These are phyloP conservation scores for Tolypeutes matacus DNA, from an alignment of 2,797 vertebrate genomes.

Conservation along the genomic window DNA sequence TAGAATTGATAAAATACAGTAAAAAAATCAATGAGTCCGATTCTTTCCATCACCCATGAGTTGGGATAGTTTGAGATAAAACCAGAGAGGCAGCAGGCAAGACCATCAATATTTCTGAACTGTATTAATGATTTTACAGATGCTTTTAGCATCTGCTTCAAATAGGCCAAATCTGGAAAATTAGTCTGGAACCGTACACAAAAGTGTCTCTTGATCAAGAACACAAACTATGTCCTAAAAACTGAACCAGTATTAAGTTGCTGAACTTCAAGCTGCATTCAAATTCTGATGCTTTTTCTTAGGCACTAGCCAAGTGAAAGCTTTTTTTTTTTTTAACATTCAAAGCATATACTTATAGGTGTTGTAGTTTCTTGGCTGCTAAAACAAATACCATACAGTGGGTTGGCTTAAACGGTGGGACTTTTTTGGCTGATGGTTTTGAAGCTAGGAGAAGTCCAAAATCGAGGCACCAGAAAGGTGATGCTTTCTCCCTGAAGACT, in stretches of 20 bases:
- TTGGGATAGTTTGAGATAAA: slow-evolving; percentile 68
- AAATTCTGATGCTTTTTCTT: slow-evolving; percentile 37
- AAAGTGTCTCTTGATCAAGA: neutral
- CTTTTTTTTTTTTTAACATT: slow-evolving; percentile 26
- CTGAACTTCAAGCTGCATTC: slow-evolving; percentile 43
- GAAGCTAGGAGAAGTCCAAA: too few species aligned
- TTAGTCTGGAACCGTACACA: neutral
- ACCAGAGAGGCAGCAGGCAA: slow-evolving; percentile 39
- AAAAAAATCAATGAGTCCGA: slow-evolving; percentile 68
- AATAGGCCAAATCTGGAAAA: slow-evolving; percentile 53
- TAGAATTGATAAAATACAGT: slow-evolving; percentile 69
- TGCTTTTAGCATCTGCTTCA: slow-evolving; percentile 50
- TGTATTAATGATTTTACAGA: slow-evolving; percentile 65
- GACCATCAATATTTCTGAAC: slow-evolving; percentile 59
- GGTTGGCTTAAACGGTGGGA: too few species aligned
- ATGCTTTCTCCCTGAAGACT: too few species aligned
- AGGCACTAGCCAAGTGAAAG: slow-evolving; percentile 30
- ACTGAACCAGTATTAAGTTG: neutral
- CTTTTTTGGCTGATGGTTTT: too few species aligned
- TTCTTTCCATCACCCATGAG: slow-evolving; percentile 60
- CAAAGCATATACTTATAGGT: neutral
- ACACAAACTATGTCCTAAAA: slow-evolving; percentile 48
- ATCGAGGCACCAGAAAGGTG: too few species aligned
- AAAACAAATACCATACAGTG: too few species aligned
- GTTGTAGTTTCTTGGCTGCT: too few species aligned